A percentile compares a stretch with the other conserved stretches of the same genome.
phyloP scores from a whole-genome alignment of 2,113 vertebrate genomes.

The human (Homo sapiens) region GRCh38 chr19:4060001-4060500 shows the following conservation, averaged over 20 bases:
- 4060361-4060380: neutral
- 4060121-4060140: conserved; percentile 60
- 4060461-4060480: neutral
- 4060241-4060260: neutral
- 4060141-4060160: conserved; percentile 64
- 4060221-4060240: neutral
- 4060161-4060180: neutral
- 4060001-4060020: neutral
- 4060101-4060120: conserved; percentile 47
- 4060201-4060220: neutral
- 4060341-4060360: neutral
- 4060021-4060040: conserved; percentile 2
- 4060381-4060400: neutral
- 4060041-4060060: neutral
- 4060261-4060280: neutral
- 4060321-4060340: neutral
- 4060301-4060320: neutral
- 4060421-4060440: neutral
- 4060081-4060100: neutral
- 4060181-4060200: neutral
- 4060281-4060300: neutral
- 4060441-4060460: neutral
- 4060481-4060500: neutral
- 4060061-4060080: conserved; percentile 26
- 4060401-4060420: neutral